A percentile compares a stretch with the other conserved stretches of the same genome.
phyloP scores from a whole-genome alignment of 2,888 invertebrate genomes.

The Blera fallax region DNA sequence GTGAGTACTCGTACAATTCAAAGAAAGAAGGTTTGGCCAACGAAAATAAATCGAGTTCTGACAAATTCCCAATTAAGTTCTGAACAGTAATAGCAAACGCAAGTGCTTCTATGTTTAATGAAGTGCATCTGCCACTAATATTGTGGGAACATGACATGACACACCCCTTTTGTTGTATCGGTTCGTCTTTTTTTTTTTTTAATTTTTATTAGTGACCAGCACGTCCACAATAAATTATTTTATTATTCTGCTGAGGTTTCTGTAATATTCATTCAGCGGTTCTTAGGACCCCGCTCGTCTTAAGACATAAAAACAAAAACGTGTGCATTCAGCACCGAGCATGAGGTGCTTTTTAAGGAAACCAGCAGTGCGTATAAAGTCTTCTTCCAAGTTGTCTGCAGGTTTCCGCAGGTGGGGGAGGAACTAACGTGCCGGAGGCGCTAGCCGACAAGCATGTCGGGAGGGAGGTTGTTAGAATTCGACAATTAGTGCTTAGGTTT shows the following conservation, averaged over 20 bases:
- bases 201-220: constrained; percentile 19
- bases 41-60: constrained; percentile 65
- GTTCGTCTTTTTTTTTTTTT: too few species aligned
- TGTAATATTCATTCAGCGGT: constrained; percentile 45
- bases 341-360: constrained; percentile 20
- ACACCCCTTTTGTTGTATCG: constrained; percentile 24
- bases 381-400: constrained; percentile 15
- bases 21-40: constrained; percentile 43
- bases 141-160: constrained; percentile 61
- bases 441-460: constrained; percentile 49
- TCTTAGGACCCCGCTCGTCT: constrained; percentile 34
- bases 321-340: constrained; percentile 19
- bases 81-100: constrained; percentile 37
- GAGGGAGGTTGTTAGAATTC: constrained; percentile 42
- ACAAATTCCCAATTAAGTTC: constrained; percentile 67
- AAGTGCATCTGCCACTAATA: constrained; percentile 64
- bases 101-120: constrained; percentile 63
- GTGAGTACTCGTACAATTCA: background rate
- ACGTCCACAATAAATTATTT: constrained; percentile 57
- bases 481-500: constrained; percentile 40
- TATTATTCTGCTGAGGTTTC: constrained; percentile 62
- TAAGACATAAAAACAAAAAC: constrained; percentile 4
- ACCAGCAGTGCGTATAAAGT: constrained; percentile 56
- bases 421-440: constrained; percentile 50
- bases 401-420: constrained; percentile 45